These are phyloP conservation scores for Lontra canadensis DNA, from an alignment of 2,113 vertebrate species.

Conservation along the genomic window DNA sequence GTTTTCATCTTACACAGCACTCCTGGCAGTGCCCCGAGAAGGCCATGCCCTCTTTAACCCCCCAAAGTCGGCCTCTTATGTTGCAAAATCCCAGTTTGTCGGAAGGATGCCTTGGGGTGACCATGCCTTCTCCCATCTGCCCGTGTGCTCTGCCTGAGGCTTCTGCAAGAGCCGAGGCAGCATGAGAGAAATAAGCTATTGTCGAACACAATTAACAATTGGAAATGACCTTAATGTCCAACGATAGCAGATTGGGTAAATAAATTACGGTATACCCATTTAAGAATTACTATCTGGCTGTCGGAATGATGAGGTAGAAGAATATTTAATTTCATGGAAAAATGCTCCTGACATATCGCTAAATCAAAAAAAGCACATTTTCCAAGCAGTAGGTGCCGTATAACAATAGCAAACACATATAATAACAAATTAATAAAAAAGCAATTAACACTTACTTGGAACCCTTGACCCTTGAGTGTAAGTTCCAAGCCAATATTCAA, in stretches of 20 bases:
- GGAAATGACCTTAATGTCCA: not conserved
- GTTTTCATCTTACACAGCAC: not conserved
- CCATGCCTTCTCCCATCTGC: not conserved
- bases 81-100: not conserved
- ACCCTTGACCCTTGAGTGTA: not conserved
- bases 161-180: not conserved
- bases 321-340: slow-evolving; percentile 56
- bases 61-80: not conserved
- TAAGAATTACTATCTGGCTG: not conserved
- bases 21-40: not conserved
- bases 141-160: not conserved
- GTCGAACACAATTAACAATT: not conserved
- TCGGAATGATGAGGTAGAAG: slow-evolving; percentile 28
- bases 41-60: not conserved
- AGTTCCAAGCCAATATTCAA: not conserved
- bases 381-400: not conserved
- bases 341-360: slow-evolving; percentile 47
- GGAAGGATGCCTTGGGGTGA: rapidly evolving
- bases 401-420: not conserved
- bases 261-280: not conserved
- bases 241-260: not conserved
- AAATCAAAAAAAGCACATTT: slow-evolving; percentile 28
- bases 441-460: not conserved
- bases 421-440: slow-evolving; percentile 39
- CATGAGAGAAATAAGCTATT: not conserved